Base-by-base conservation (phyloP, 2,113 vertebrate species). In the Lota lota region DNA sequence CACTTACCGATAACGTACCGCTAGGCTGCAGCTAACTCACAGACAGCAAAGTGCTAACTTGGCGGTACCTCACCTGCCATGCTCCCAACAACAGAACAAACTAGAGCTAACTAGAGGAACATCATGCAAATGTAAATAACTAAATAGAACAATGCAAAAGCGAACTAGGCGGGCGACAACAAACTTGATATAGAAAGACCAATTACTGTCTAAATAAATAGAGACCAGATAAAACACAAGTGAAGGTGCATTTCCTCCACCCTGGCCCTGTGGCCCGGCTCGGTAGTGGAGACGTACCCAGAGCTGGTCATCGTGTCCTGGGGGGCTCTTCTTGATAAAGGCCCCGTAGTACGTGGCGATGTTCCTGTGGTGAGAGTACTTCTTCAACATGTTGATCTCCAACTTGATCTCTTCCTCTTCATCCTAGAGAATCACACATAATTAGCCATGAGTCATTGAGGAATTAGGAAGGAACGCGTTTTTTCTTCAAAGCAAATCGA, bases 361-460 rank as follows among this genome's bases (percentile, higher is more conserved):
- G 81, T 97, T 97, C 73, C 94, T 90, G 85, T 97, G 95, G 83
- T 96, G 95, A 73, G 95, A 97, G 68, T 96, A 97, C 81, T 97
- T 97, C 84, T 95, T 96, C 24, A 97, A 87, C 93, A 97, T 95
- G 65, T 96, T 97, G 80, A 97, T 96, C 92, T 97, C 95, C 87
- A 96, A 86, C 83, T 96, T 96, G 79, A 97, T 95, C 91, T 97
- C 95, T 51, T 96, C 95, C 75, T 96, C 95, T 76, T 97, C 95
- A 79, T 96, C 95, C 95, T 97, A 5, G 5, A 71, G 18, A 68
- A 47, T 2, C 40, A 12, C 40, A 47, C 40, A n/a, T n/a, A 56
- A 56, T 56, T 56, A 18, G 53, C 16, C 16, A 56, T 56, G 53
- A 56, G 18, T 56, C 53, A 56, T n/a, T 6, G 53, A 56, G 53